These are phyloP conservation scores for Whitmania pigra DNA, from an alignment of 1,140 invertebrate species.

Conservation along the genomic window DNA sequence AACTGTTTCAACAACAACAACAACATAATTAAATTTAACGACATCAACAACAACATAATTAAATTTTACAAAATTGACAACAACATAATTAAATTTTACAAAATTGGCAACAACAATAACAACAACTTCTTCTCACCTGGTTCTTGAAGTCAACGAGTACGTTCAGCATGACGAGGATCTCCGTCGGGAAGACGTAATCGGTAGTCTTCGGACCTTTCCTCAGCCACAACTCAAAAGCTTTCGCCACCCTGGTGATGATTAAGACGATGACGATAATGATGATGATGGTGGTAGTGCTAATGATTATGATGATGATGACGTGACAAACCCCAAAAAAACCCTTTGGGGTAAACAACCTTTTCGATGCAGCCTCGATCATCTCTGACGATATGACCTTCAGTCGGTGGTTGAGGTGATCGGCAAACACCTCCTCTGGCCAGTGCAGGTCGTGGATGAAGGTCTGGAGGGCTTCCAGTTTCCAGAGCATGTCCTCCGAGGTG, in stretches of 20 bases:
- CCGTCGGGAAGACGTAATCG: constrained; percentile 90
- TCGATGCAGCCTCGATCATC: constrained; percentile 97
- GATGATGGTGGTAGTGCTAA: not conserved
- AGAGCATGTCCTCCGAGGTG: constrained; percentile 95
- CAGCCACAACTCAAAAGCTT: constrained; percentile 70
- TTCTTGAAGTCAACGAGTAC: constrained; percentile 62
- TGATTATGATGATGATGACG: not conserved
- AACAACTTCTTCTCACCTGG: constrained; percentile 49
- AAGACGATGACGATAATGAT: not conserved
- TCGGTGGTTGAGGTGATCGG: constrained; percentile 86
- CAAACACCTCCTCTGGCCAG: constrained; percentile 96
- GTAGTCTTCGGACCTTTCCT: constrained; percentile 86
- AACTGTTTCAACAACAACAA: no score
- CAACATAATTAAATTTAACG: no score
- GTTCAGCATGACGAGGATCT: constrained; percentile 99
- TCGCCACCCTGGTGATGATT: constrained; percentile 29
- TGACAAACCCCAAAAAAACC: not conserved
- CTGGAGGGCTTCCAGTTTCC: constrained; percentile 95
- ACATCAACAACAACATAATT: no score
- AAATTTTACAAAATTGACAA: no score
- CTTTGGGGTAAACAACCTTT: constrained; percentile 50
- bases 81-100: no score
- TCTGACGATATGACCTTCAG: constrained; percentile 96
- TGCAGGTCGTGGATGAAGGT: constrained; percentile 93
- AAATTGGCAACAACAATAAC: no score